Conservation (phyloP, 1,140 invertebrate species). For the Drosophila virilis region DNA sequence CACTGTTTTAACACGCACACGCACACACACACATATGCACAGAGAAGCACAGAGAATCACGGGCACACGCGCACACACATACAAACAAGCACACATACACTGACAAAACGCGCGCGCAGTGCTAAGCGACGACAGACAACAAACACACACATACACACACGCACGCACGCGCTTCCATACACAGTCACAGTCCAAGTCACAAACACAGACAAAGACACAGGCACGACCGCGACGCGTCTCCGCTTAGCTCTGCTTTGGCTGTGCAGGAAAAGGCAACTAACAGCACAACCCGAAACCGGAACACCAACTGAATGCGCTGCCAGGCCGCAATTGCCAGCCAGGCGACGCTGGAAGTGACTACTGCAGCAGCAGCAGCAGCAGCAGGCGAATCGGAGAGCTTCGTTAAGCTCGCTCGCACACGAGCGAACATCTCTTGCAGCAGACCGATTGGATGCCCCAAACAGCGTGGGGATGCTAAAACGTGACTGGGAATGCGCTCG, state of each 20-base stretch:
- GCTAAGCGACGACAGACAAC: constrained; percentile 66
- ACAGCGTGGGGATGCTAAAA: constrained; percentile 27
- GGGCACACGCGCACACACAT: constrained; percentile 1
- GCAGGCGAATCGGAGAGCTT: constrained; percentile 14
- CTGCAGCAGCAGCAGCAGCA: constrained; percentile 41
- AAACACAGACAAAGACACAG: constrained; percentile 30
- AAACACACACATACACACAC: constrained; percentile 24
- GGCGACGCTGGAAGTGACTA: constrained; percentile 69
- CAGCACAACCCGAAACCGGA: constrained; percentile 85
- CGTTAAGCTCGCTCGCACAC: constrained; percentile 16
- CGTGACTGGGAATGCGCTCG: constrained; percentile 27
- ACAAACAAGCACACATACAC: constrained; percentile 17
- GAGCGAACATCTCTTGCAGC: constrained; percentile 42
- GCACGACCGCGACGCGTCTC: constrained; percentile 62
- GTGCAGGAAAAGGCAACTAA: constrained; percentile 84
- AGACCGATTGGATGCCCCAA: constrained; percentile 36
- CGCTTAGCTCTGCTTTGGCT: constrained; percentile 52
- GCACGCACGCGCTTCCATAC: constrained; percentile 17
- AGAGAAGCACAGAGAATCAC: not conserved
- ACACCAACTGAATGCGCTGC: constrained; percentile 84
- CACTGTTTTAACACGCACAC: constrained; percentile 52
- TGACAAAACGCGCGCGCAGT: constrained; percentile 65
- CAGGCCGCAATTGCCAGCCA: constrained; percentile 67
- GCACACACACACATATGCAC: constrained; percentile 23
- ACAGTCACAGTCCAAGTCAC: constrained; percentile 28